Conservation (phyloP, 2,797 vertebrate species). For the Myripristis murdjan region DNA sequence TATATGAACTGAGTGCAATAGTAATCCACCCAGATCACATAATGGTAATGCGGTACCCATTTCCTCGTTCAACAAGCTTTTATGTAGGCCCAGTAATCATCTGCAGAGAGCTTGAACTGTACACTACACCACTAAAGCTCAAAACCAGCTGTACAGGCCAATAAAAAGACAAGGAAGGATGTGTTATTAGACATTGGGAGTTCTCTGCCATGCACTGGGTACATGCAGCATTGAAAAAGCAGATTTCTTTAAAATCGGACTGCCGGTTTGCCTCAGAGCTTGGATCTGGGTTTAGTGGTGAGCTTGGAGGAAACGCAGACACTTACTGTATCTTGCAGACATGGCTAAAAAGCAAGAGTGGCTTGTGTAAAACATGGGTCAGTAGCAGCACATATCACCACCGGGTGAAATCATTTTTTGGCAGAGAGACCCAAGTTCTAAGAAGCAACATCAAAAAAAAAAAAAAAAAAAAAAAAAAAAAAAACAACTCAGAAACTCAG, state of each 20-base stretch:
- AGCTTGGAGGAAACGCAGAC: constrained; percentile 65
- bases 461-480: constrained; percentile 46
- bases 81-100: constrained; percentile 77
- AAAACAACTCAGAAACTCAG: constrained; percentile 41
- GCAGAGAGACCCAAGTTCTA: constrained; percentile 40
- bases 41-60: constrained; percentile 78
- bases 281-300: constrained; percentile 58
- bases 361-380: constrained; percentile 67
- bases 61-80: constrained; percentile 73
- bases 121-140: constrained; percentile 65
- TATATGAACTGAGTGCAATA: constrained; percentile 74
- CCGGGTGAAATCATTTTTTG: constrained; percentile 52
- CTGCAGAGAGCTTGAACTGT: constrained; percentile 67
- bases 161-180: constrained; percentile 76
- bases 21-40: constrained; percentile 80
- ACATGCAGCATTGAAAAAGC: constrained; percentile 53
- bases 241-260: constrained; percentile 53
- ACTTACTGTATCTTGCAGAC: constrained; percentile 51
- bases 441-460: constrained; percentile 42
- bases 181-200: constrained; percentile 74
- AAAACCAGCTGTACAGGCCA: constrained; percentile 75
- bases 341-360: constrained; percentile 48
- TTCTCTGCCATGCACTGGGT: constrained; percentile 57
- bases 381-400: constrained; percentile 52
- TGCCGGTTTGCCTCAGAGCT: constrained; percentile 51